These are phyloP conservation scores for Trogon surrucura DNA, from an alignment of 2,113 vertebrate genomes.

Conservation along the genomic window DNA sequence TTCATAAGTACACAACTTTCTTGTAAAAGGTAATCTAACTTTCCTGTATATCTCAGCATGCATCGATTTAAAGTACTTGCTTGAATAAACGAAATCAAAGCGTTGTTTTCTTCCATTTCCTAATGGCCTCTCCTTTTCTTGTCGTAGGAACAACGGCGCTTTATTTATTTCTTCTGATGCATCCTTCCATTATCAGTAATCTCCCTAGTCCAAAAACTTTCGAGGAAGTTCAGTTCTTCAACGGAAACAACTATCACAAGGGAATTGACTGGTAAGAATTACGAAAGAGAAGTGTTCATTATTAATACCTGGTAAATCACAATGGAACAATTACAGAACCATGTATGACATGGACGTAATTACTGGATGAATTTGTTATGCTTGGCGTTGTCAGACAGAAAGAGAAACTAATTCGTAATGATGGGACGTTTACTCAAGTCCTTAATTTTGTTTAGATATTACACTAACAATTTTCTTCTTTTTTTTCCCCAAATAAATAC, in stretches of 20 bases:
- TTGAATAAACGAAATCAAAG: neutral
- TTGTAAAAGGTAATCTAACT: neutral
- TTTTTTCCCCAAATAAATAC: slow-evolving; percentile 23
- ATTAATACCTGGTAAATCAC: slow-evolving; percentile 32
- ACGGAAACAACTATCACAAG: slow-evolving; percentile 97
- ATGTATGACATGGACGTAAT: slow-evolving; percentile 35
- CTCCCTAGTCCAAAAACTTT: slow-evolving; percentile 94
- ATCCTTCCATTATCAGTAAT: slow-evolving; percentile 95
- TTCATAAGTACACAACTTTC: neutral
- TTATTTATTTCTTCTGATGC: slow-evolving; percentile 98
- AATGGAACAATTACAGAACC: slow-evolving; percentile 47
- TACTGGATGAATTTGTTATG: slow-evolving; percentile 55
- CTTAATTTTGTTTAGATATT: slow-evolving; percentile 58
- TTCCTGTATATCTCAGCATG: neutral
- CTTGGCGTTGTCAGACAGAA: slow-evolving; percentile 32
- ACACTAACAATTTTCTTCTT: slow-evolving; percentile 19
- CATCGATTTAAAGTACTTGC: neutral
- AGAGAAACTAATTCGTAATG: slow-evolving; percentile 57
- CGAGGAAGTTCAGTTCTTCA: slow-evolving; percentile 99
- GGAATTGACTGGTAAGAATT: slow-evolving; percentile 95
- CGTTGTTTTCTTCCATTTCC: neutral
- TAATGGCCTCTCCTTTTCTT: slow-evolving; percentile 15
- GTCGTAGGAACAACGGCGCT: slow-evolving; percentile 93
- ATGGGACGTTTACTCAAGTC: slow-evolving; percentile 54
- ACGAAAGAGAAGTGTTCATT: slow-evolving; percentile 5